These are phyloP conservation scores for Hipparchia semele DNA, from an alignment of 2,888 invertebrate species.

Conservation along the genomic window DNA sequence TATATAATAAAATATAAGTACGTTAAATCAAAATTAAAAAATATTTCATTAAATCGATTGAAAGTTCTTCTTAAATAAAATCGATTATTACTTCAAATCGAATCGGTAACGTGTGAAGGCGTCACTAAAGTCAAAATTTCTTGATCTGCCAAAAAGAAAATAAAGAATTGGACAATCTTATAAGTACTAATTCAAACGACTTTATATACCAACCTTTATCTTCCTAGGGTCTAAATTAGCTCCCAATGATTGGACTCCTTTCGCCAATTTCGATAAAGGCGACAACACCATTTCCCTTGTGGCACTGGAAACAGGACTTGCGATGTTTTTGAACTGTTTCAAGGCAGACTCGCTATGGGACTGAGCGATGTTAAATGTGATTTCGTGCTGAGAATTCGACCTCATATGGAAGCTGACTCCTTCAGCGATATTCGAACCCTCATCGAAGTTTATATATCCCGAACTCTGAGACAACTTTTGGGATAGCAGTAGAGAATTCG, in stretches of 20 bases:
- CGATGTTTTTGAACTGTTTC: constrained; percentile 85
- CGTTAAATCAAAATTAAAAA: no score
- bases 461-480: constrained; percentile 88
- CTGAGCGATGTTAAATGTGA: constrained; percentile 87
- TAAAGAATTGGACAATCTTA: no score
- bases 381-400: constrained; percentile 86
- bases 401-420: constrained; percentile 66
- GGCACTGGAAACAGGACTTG: constrained; percentile 86
- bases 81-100: no score
- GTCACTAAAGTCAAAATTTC: no score
- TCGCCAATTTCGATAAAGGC: constrained; percentile 92
- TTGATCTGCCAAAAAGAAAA: no score
- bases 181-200: neutral
- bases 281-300: constrained; percentile 87
- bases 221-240: constrained; percentile 94
- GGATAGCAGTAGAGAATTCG: constrained; percentile 80
- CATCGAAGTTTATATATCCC: constrained; percentile 83
- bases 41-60: no score
- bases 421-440: constrained; percentile 45
- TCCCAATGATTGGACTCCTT: constrained; percentile 92
- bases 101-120: no score
- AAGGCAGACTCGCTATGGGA: constrained; percentile 92
- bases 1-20: no score
- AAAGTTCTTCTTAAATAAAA: no score
- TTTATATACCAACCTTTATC: constrained; percentile 75